A percentile compares a stretch with the other conserved stretches of the same genome.
These are phyloP conservation scores for Neuroscelio doddi DNA, from an alignment of 2,888 invertebrate species.

Conservation along the genomic window DNA sequence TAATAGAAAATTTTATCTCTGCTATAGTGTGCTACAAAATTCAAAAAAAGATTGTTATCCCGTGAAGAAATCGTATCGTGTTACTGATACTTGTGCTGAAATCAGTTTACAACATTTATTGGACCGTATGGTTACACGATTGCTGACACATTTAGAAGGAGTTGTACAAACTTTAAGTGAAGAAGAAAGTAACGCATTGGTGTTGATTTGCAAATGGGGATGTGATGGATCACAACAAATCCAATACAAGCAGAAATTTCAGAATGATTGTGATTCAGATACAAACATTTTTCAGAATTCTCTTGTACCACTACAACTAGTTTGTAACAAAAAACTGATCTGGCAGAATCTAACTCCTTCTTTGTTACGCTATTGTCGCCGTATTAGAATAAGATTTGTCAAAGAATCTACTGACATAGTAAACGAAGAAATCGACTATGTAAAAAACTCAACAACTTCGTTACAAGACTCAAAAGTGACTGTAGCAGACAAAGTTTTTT, in stretches of 20 bases:
- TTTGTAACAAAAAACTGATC: neutral
- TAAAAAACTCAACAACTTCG: constrained; percentile 36
- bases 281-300: constrained; percentile 57
- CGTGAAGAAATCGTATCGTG: too few species aligned
- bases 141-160: too few species aligned
- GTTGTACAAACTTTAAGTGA: too few species aligned
- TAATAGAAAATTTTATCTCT: too few species aligned
- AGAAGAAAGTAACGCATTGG: too few species aligned
- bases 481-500: neutral
- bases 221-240: constrained; percentile 56
- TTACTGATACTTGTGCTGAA: too few species aligned
- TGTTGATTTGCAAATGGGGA: constrained; percentile 54
- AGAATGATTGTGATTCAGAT: constrained; percentile 55
- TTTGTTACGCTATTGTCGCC: constrained; percentile 33
- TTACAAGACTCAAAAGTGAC: constrained; percentile 24
- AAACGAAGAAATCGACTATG: constrained; percentile 38
- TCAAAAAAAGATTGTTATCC: too few species aligned
- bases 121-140: too few species aligned
- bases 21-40: too few species aligned
- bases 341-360: too few species aligned
- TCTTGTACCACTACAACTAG: constrained; percentile 23
- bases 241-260: constrained; percentile 55
- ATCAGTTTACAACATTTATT: too few species aligned
- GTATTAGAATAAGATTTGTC: constrained; percentile 45
- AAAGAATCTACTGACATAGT: constrained; percentile 42